Percentiles rank a stretch among this genome's conserved stretches.
phyloP scores from a whole-genome alignment of 2,888 invertebrate species.

The Rotaria sp. region DNA sequence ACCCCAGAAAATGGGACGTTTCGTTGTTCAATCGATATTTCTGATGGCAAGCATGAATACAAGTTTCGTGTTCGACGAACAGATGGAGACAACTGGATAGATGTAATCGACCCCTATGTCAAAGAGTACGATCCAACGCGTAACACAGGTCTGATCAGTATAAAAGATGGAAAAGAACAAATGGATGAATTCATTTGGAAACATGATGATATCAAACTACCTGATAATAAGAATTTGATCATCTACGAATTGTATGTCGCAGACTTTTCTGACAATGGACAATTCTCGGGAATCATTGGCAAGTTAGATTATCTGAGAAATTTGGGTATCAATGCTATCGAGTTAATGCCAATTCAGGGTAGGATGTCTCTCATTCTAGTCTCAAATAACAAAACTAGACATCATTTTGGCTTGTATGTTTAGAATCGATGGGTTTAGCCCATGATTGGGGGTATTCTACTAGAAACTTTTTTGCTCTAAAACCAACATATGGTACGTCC shows the following conservation, averaged over 20 bases:
- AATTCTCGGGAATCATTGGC: background rate
- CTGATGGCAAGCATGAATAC: background rate
- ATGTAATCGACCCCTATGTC: background rate
- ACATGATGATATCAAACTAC: background rate
- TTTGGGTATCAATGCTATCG: background rate
- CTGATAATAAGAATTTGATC: background rate
- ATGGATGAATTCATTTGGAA: background rate
- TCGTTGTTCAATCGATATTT: background rate
- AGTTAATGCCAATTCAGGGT: background rate
- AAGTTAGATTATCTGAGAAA: background rate
- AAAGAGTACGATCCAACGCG: background rate
- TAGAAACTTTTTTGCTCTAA: background rate
- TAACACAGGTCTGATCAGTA: background rate
- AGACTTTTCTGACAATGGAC: background rate
- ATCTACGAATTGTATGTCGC: background rate
- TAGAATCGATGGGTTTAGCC: background rate
- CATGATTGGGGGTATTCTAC: constrained; percentile 12
- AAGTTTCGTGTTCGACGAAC: background rate
- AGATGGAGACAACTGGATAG: background rate
- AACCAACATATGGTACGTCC: background rate
- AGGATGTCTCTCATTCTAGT: no score
- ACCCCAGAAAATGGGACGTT: background rate
- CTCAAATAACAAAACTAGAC: no score
- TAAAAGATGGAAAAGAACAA: background rate
- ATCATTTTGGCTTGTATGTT: background rate